phyloP scores from a whole-genome alignment of 2,797 vertebrate species.

The Kryptopterus vitreolus region DNA sequence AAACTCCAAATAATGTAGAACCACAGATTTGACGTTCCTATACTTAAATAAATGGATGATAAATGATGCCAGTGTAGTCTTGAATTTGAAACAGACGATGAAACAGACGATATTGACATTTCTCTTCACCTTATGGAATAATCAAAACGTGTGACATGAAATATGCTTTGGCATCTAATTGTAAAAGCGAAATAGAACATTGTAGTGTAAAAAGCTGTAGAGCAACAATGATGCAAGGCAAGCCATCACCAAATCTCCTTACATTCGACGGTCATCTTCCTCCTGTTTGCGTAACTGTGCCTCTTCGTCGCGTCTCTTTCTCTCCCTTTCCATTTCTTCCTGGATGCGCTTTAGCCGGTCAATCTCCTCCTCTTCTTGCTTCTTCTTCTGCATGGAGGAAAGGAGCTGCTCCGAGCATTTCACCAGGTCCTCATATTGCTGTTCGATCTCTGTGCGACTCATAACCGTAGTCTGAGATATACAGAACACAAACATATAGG shows the following conservation, averaged over 20 bases:
- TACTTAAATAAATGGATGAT: not conserved
- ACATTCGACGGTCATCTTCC: constrained; percentile 90
- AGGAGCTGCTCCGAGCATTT: constrained; percentile 89
- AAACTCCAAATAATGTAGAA: not conserved
- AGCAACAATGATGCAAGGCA: not conserved
- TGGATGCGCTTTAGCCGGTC: constrained; percentile 88
- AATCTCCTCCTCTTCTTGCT: constrained; percentile 90
- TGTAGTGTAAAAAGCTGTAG: not conserved
- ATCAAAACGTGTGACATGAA: too few relatives aligned
- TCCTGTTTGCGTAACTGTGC: constrained; percentile 86
- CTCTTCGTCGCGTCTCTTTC: constrained; percentile 83
- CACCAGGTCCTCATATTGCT: constrained; percentile 86
- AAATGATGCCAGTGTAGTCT: not conserved
- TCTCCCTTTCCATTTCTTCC: constrained; percentile 94
- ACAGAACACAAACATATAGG: constrained; percentile 17
- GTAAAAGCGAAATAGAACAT: not conserved
- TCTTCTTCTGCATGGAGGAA: constrained; percentile 89
- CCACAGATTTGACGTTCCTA: not conserved
- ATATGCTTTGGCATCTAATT: not conserved
- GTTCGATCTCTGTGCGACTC: constrained; percentile 88
- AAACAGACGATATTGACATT: too few relatives aligned
- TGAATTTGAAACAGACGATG: not conserved
- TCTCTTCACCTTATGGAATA: not conserved
- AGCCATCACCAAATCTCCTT: constrained; percentile 43
- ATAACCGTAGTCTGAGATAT: constrained; percentile 79